phyloP scores from a whole-genome alignment of 2,797 vertebrate species.

The Fistularia tabacaria region DNA sequence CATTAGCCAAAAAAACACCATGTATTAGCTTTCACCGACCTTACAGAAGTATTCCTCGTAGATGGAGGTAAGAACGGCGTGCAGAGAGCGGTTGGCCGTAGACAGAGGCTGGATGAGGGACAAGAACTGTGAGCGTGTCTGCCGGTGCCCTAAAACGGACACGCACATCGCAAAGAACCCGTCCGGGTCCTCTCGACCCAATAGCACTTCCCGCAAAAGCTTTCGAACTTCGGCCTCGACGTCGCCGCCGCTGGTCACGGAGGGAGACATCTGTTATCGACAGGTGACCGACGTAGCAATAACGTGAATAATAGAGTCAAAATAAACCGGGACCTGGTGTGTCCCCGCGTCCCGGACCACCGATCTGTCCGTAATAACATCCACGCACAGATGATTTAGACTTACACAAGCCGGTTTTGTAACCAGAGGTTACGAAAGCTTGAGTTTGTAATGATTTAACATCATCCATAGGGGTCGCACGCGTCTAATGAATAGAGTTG shows the following conservation, averaged over 20 bases:
- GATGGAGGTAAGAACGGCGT: slow-evolving; percentile 51
- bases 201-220: slow-evolving; percentile 48
- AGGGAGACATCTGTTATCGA: slow-evolving; percentile 38
- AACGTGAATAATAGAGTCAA: not conserved
- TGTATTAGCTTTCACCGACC: slow-evolving; percentile 31
- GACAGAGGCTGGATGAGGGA: slow-evolving; percentile 53
- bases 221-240: slow-evolving; percentile 27
- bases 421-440: slow-evolving; percentile 23
- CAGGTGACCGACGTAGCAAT: slow-evolving; percentile 5
- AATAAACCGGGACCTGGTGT: not conserved
- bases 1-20: not conserved
- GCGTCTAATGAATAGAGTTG: slow-evolving; percentile 33
- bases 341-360: not conserved
- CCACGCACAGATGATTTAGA: slow-evolving; percentile 39
- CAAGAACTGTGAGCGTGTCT: slow-evolving; percentile 51
- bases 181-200: slow-evolving; percentile 62
- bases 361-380: slow-evolving; percentile 45
- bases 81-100: slow-evolving; percentile 37
- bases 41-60: slow-evolving; percentile 54
- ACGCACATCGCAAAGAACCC: slow-evolving; percentile 73
- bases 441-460: slow-evolving; percentile 23
- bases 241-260: slow-evolving; percentile 4
- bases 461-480: slow-evolving; percentile 47
- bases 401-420: slow-evolving; percentile 68
- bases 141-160: slow-evolving; percentile 76